Percentiles rank a stretch among this genome's conserved stretches.
These are phyloP conservation scores for Anadara kagoshimensis DNA, from an alignment of 1,140 invertebrate species.

Conservation along the genomic window DNA sequence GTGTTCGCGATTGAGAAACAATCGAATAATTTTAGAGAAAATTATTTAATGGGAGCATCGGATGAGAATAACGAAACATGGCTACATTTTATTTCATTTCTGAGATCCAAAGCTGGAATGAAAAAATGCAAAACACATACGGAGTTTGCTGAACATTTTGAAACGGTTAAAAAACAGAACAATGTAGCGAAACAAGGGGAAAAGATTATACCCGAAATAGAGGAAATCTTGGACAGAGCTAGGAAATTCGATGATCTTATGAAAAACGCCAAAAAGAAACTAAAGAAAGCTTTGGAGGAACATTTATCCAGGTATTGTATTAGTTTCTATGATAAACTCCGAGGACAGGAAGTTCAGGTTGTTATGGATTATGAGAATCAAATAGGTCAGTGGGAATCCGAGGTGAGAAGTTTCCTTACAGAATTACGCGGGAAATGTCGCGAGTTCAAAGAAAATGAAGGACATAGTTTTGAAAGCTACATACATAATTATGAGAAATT, in stretches of 20 bases:
- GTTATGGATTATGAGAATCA: slow-evolving; percentile 53
- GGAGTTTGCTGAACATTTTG: slow-evolving; percentile 17
- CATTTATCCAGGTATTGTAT: slow-evolving; percentile 49
- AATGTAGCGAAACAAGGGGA: slow-evolving; percentile 20
- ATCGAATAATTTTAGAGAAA: slow-evolving; percentile 42
- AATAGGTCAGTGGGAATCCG: slow-evolving; percentile 32
- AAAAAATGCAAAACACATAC: slow-evolving; percentile 24
- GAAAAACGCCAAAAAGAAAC: slow-evolving; percentile 9
- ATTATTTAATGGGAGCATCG: slow-evolving; percentile 37
- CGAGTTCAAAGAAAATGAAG: slow-evolving; percentile 27
- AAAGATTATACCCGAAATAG: slow-evolving; percentile 27
- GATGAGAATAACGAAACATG: slow-evolving; percentile 39
- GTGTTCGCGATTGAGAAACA: slow-evolving; percentile 40
- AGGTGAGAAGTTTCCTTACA: slow-evolving; percentile 17
- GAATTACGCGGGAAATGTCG: slow-evolving; percentile 31
- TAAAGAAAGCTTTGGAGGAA: slow-evolving; percentile 39
- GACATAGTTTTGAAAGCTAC: slow-evolving; percentile 34
- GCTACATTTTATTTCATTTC: slow-evolving; percentile 35
- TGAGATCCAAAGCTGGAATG: slow-evolving; percentile 30
- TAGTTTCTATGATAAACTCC: slow-evolving; percentile 46
- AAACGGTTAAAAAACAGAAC: slow-evolving; percentile 20
- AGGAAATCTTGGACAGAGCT: slow-evolving; percentile 30
- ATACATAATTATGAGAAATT: slow-evolving; percentile 44
- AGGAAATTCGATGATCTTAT: slow-evolving; percentile 38
- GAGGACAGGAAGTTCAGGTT: slow-evolving; percentile 34